These are phyloP conservation scores for Drosophila cardini DNA, from an alignment of 1,140 invertebrate genomes.

Conservation along the genomic window DNA sequence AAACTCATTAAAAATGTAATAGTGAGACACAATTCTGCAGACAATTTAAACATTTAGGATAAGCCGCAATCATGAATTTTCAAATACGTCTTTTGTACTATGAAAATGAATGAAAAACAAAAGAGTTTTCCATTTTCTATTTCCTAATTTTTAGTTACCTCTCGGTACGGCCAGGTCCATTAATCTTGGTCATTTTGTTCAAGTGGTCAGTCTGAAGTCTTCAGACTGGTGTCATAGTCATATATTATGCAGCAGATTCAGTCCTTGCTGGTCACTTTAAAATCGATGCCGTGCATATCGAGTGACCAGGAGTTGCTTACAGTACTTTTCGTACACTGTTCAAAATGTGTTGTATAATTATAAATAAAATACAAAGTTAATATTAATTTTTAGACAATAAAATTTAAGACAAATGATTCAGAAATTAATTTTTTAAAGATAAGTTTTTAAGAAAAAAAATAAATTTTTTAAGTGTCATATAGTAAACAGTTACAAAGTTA, in stretches of 20 bases:
- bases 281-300: constrained; percentile 77
- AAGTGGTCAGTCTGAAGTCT: background rate
- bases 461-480: too few relatives aligned
- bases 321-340: background rate
- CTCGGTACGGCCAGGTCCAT: constrained; percentile 45
- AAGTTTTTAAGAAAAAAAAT: too few relatives aligned
- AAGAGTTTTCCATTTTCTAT: constrained; percentile 43
- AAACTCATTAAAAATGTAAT: constrained; percentile 49
- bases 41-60: constrained; percentile 25
- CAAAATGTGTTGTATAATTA: too few relatives aligned
- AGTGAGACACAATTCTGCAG: constrained; percentile 34
- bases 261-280: constrained; percentile 60
- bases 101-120: constrained; percentile 13
- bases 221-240: constrained; percentile 65
- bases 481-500: too few relatives aligned
- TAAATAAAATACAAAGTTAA: too few relatives aligned
- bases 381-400: too few relatives aligned
- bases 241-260: constrained; percentile 68
- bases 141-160: constrained; percentile 35
- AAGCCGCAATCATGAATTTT: constrained; percentile 43
- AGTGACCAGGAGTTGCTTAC: constrained; percentile 46
- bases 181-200: constrained; percentile 76
- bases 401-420: too few relatives aligned
- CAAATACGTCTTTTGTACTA: constrained; percentile 14
- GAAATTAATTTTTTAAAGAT: too few relatives aligned